Evolutionary conservation across 2,797 vertebrate species (phyloP).

Genomic region (Buphagus erythrorhynchus): DNA sequence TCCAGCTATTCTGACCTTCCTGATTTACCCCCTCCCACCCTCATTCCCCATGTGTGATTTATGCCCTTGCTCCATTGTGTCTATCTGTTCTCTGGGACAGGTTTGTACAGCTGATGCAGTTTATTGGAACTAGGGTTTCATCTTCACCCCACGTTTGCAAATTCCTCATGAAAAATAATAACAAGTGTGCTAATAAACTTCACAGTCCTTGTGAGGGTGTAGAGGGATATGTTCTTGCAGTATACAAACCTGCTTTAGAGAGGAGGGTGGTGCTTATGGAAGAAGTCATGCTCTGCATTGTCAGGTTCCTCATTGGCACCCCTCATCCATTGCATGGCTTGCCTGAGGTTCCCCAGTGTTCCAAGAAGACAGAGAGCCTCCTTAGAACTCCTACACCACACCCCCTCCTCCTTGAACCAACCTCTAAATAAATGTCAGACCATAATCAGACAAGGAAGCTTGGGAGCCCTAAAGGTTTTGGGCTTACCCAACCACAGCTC

Average conservation of each 20-base stretch:
- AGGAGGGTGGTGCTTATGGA: background rate
- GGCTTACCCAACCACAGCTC: background rate
- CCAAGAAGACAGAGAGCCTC: background rate
- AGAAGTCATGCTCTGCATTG: background rate
- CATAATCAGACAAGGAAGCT: background rate
- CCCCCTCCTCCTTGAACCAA: background rate
- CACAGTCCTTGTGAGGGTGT: background rate
- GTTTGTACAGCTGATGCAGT: background rate
- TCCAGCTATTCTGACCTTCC: background rate
- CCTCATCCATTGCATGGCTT: background rate
- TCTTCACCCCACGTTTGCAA: background rate
- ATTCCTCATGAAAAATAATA: background rate
- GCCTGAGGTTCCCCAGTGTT: background rate
- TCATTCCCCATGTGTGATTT: background rate
- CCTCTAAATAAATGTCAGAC: background rate
- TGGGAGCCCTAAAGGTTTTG: background rate
- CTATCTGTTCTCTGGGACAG: background rate
- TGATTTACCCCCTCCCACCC: background rate
- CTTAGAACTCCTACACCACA: background rate
- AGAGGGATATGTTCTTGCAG: background rate
- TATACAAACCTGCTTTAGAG: background rate
- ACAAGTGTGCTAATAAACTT: background rate
- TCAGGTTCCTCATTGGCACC: background rate
- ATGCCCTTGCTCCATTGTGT: background rate
- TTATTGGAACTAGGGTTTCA: background rate